phyloP scores from a whole-genome alignment of 2,888 invertebrate genomes.

The Ashinkailepas kermadecensis region DNA sequence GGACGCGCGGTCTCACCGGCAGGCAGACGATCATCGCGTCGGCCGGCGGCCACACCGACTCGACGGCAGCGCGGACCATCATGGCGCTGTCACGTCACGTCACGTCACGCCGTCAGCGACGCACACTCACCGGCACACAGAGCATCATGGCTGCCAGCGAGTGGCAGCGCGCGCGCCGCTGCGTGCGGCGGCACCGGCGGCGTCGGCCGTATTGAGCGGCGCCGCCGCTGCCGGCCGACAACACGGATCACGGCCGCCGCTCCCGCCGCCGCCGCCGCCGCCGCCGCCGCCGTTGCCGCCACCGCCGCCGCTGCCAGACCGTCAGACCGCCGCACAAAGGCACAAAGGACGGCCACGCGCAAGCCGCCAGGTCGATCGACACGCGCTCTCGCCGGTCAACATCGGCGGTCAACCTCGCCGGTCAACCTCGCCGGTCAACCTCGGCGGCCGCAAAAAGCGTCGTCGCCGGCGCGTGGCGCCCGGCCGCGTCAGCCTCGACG shows the following conservation, averaged over 20 bases:
- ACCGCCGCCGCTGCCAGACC: background rate
- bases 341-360: background rate
- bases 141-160: slow-evolving; percentile 1
- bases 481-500: too few species aligned
- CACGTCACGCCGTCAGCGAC: background rate
- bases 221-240: background rate
- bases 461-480: background rate
- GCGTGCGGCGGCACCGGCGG: slow-evolving; percentile 2
- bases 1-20: background rate
- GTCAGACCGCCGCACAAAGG: slow-evolving; percentile 3
- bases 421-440: background rate
- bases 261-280: background rate
- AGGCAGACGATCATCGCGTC: slow-evolving; percentile 2
- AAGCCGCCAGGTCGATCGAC: slow-evolving; percentile 4
- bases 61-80: background rate
- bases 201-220: background rate
- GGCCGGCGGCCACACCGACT: background rate
- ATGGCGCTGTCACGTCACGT: background rate
- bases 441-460: background rate
- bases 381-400: too few species aligned
- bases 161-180: background rate
- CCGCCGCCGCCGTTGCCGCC: background rate
- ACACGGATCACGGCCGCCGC: background rate
- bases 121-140: slow-evolving; percentile 12
- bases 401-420: background rate